Conservation (phyloP, 2,888 invertebrate species). For the Caenorhabditis wallacei region DNA sequence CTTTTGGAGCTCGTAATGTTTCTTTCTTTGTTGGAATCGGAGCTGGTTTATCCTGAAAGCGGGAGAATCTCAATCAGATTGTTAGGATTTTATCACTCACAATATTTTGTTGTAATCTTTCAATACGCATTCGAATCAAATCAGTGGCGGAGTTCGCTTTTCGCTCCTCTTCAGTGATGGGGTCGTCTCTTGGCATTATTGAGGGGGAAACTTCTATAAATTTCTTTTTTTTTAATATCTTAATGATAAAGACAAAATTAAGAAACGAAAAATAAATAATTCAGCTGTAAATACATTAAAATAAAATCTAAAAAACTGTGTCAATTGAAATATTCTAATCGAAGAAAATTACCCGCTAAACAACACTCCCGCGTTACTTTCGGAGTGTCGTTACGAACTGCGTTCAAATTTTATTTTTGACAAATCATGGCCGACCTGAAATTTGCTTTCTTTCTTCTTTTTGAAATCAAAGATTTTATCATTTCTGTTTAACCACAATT, state of each 20-base stretch:
- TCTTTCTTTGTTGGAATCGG: constrained; percentile 92
- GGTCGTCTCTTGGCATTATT: constrained; percentile 74
- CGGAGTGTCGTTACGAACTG: constrained; percentile 35
- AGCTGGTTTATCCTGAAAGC: constrained; percentile 90
- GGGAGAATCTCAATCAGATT: neutral
- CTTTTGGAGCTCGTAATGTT: constrained; percentile 87
- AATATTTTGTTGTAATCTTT: constrained; percentile 79
- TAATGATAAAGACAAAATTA: neutral
- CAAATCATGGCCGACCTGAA: too few species aligned
- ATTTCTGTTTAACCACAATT: too few species aligned
- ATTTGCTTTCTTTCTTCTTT: too few species aligned
- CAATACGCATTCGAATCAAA: constrained; percentile 78
- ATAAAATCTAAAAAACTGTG: too few species aligned
- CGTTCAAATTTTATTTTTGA: too few species aligned
- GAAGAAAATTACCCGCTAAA: neutral
- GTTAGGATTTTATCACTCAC: constrained; percentile 68
- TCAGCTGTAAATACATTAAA: neutral
- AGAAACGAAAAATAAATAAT: too few species aligned
- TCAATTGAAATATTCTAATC: too few species aligned
- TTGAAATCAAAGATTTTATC: neutral
- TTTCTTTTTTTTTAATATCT: too few species aligned
- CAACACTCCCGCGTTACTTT: neutral
- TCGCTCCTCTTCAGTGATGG: constrained; percentile 77
- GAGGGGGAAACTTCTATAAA: neutral
- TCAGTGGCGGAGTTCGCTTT: constrained; percentile 79